phyloP scores from a whole-genome alignment of 2,797 vertebrate species.

The Halcyon badia region DNA sequence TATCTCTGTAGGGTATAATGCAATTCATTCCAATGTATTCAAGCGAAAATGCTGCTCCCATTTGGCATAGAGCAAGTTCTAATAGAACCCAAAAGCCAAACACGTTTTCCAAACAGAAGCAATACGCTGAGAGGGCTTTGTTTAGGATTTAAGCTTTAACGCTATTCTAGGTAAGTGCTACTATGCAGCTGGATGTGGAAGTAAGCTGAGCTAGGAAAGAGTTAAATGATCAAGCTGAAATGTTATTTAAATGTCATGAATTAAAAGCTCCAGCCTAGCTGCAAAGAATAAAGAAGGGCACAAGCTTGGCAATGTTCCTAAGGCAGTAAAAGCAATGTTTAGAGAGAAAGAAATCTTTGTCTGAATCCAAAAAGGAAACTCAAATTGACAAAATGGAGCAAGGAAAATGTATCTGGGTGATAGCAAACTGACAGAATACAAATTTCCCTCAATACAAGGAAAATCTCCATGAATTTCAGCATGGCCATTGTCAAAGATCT shows the following conservation, averaged over 20 bases:
- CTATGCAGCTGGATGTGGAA: background rate
- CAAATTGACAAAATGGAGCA: slow-evolving; percentile 48
- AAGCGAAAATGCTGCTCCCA: background rate
- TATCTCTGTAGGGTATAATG: background rate
- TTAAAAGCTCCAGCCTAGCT: slow-evolving; percentile 53
- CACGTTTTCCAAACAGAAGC: background rate
- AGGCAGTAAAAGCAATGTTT: slow-evolving; percentile 52
- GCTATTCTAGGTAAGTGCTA: background rate
- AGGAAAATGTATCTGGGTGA: slow-evolving; percentile 63
- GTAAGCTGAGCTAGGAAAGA: background rate
- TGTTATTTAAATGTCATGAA: slow-evolving; percentile 54
- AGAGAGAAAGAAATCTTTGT: slow-evolving; percentile 68
- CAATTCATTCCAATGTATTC: background rate
- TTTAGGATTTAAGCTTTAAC: background rate
- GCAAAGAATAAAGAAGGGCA: slow-evolving; percentile 61
- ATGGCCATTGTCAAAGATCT: background rate
- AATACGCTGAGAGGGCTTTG: background rate
- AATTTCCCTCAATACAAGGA: background rate
- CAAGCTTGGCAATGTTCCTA: slow-evolving; percentile 53
- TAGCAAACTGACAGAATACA: slow-evolving; percentile 17
- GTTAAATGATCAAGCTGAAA: slow-evolving; percentile 51
- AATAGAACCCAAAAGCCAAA: background rate
- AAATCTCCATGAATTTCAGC: background rate
- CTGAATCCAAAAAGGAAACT: slow-evolving; percentile 48
- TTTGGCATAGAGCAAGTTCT: background rate